phyloP scores from a whole-genome alignment of 2,888 invertebrate genomes.

The Calameuta idolon region DNA sequence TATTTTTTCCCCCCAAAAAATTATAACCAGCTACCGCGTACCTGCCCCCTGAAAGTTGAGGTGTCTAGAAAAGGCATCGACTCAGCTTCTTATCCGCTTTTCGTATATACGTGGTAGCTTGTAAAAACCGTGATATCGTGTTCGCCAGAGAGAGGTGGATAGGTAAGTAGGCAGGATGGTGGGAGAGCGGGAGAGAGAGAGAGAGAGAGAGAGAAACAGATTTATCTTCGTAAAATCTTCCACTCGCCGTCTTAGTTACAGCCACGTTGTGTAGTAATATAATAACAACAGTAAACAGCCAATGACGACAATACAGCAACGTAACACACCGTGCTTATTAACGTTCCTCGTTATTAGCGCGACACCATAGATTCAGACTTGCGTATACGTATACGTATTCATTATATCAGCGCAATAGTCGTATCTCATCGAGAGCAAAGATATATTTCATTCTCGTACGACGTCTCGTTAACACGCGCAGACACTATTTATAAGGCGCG shows the following conservation, averaged over 20 bases:
- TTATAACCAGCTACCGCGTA: background rate
- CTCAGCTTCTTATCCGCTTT: background rate
- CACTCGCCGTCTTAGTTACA: background rate
- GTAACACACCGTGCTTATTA: background rate
- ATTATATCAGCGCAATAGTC: background rate
- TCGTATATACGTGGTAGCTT: background rate
- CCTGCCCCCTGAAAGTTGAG: background rate
- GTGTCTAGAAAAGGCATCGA: background rate
- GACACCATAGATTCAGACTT: background rate
- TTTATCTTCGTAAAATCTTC: background rate
- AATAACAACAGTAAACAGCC: background rate
- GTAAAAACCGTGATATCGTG: conserved; percentile 4
- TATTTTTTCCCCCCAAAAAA: background rate
- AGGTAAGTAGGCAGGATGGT: conserved; percentile 4
- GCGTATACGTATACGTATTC: background rate
- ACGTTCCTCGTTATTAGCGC: background rate
- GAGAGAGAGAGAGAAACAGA: background rate
- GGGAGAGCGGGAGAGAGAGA: background rate
- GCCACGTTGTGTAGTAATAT: background rate
- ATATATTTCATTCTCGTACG: background rate
- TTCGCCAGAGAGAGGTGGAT: conserved; percentile 24
- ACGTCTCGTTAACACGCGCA: background rate
- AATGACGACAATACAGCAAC: background rate
- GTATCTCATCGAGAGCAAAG: background rate
- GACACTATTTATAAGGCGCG: background rate